Evolutionary conservation across 2,113 vertebrate genomes (phyloP).

Genomic region (Tupaia tana): DNA sequence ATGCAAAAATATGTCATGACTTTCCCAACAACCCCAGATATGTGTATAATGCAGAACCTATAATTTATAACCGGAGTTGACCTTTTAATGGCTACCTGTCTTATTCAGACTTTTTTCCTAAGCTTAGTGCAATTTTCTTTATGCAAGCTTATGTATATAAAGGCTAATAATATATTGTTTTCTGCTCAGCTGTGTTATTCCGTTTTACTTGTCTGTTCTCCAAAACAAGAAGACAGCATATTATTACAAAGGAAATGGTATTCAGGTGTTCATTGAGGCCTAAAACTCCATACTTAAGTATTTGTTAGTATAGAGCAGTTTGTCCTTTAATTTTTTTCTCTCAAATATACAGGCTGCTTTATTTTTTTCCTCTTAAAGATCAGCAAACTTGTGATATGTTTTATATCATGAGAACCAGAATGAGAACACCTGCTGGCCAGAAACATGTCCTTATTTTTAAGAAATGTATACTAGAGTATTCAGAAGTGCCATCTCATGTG

Average conservation of each 20-base stretch:
- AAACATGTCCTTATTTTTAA: constrained; percentile 17
- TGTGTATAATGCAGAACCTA: neutral
- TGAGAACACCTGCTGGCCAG: neutral
- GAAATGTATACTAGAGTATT: neutral
- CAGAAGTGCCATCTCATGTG: neutral
- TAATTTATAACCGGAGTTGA: neutral
- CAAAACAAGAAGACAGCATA: constrained; percentile 5
- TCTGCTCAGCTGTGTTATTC: neutral
- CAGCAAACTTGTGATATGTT: constrained; percentile 23
- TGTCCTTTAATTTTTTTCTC: neutral
- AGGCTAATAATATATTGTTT: neutral
- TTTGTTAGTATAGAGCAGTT: neutral
- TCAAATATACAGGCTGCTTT: constrained; percentile 49
- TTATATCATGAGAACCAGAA: constrained; percentile 9
- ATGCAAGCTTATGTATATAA: neutral
- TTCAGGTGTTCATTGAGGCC: neutral
- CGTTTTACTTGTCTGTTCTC: neutral
- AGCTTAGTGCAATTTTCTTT: constrained; percentile 1
- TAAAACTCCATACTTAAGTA: constrained; percentile 38
- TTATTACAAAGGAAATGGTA: neutral
- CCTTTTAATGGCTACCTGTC: neutral
- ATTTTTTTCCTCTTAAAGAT: constrained; percentile 17
- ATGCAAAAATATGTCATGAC: too few species aligned
- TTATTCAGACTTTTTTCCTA: neutral
- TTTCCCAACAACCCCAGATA: neutral